A percentile compares a stretch with the other conserved stretches of the same genome.
Conservation (phyloP, 2,888 invertebrate genomes). For the Cephus pygmeus region DNA sequence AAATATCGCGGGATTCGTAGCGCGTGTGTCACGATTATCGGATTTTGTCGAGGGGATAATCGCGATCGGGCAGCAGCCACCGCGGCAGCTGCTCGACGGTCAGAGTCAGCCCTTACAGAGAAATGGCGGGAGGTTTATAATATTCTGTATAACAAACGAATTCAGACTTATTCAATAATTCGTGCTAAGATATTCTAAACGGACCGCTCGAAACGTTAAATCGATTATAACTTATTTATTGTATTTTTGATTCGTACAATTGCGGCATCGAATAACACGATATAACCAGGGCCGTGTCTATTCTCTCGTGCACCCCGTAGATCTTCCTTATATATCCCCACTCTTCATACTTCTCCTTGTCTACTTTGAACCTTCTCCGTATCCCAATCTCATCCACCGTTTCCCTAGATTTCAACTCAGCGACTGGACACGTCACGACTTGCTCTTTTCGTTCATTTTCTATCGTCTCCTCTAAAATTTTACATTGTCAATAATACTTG, state of each 20-base stretch:
- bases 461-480: too few species aligned
- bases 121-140: constrained; percentile 8
- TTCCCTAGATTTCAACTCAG: too few species aligned
- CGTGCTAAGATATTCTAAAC: too few species aligned
- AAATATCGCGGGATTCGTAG: constrained; percentile 49
- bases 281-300: constrained; percentile 43
- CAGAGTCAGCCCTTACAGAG: constrained; percentile 22
- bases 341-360: constrained; percentile 17
- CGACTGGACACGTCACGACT: too few species aligned
- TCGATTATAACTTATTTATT: constrained; percentile 16
- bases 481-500: too few species aligned
- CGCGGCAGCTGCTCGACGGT: constrained; percentile 53
- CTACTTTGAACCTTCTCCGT: too few species aligned
- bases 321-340: constrained; percentile 8
- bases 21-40: constrained; percentile 39
- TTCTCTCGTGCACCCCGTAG: constrained; percentile 27
- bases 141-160: constrained; percentile 16
- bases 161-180: neutral
- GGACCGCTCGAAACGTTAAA: neutral
- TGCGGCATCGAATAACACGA: constrained; percentile 44
- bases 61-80: constrained; percentile 38
- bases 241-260: constrained; percentile 42
- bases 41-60: constrained; percentile 43
- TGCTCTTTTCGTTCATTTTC: too few species aligned
- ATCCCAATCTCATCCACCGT: too few species aligned